Evolutionary conservation across 2,888 invertebrate genomes (phyloP), one percentile per base, ranked within the genome.

Genomic region (Bellardia bayeri): DNA sequence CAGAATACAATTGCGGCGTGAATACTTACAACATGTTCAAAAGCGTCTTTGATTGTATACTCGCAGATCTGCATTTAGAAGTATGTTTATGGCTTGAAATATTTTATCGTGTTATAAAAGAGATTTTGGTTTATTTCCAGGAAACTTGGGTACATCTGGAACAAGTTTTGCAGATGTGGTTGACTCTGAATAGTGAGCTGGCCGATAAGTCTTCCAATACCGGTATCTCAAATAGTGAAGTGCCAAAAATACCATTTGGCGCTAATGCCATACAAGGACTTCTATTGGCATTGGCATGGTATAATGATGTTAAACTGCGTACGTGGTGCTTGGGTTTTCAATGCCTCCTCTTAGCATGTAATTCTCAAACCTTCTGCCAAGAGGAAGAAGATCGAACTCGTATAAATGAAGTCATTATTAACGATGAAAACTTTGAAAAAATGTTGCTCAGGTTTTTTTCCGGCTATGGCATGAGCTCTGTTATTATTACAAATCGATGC

Each of bases 101-200:
- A 11, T 9, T 74, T 3, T 61, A 11, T 23, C 7, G 14, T 64
- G 14, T 13, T 33, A 8, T 42, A 9, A 33, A 8, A 33, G 9
- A 14, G 13, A 8, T 63, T 37, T 13, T 7, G 1, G 14, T 61
- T 54, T 56, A 14, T 58, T 78, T 90, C 5, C 93, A 96, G 95
- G 95, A 96, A 93, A 95, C 96, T 74, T 96, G 97, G 92, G 95
- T 96, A 30, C 96, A 96, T 92, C 95, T 98, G 92, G 98, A 98
- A 94, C 96, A 97, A 91, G 96, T 97, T 71, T 94, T 98, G 54
- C 97, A 97, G 89, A 94, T 98, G 89, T 98, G 98, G 97, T 94
- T 98, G 88, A 98, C 97, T 3, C 94, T 98, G 87, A 98, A 97
- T 95, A 95, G 97, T 61, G 94, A 94, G 87, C 89, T 94, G 14